Evolutionary conservation across 1,140 invertebrate species (phyloP).

Genomic region (Glossosoma conforme): DNA sequence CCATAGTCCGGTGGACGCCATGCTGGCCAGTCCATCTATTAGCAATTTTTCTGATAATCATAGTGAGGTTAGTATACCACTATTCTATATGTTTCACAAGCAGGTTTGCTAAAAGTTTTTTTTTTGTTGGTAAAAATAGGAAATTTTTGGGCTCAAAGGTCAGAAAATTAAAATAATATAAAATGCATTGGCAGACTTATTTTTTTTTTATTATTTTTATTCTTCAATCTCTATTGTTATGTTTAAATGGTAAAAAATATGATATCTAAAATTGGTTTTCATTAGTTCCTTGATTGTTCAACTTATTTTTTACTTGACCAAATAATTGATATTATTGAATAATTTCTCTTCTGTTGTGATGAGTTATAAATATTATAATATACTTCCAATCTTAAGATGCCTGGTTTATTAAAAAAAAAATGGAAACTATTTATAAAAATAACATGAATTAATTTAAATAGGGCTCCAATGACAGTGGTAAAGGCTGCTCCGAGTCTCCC

Average conservation of each 20-base stretch:
- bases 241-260: no score
- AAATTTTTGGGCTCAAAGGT: no score
- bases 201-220: no score
- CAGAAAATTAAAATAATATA: no score
- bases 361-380: background rate
- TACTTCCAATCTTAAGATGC: background rate
- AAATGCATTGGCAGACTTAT: background rate
- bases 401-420: background rate
- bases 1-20: slow-evolving; percentile 61
- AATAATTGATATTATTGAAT: no score
- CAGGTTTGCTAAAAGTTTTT: no score
- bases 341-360: no score
- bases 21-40: slow-evolving; percentile 57
- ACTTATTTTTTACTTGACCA: background rate
- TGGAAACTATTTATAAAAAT: slow-evolving; percentile 1
- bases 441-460: slow-evolving; percentile 33
- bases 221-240: no score
- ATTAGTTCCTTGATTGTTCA: no score
- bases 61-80: slow-evolving; percentile 52
- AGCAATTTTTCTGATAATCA: slow-evolving; percentile 63
- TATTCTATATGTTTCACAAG: no score
- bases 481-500: slow-evolving; percentile 64
- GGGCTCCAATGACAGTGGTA: slow-evolving; percentile 73
- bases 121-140: no score
- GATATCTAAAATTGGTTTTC: no score